Base-by-base conservation (phyloP, 1,140 invertebrate genomes). In the Drosophila albomicans region DNA sequence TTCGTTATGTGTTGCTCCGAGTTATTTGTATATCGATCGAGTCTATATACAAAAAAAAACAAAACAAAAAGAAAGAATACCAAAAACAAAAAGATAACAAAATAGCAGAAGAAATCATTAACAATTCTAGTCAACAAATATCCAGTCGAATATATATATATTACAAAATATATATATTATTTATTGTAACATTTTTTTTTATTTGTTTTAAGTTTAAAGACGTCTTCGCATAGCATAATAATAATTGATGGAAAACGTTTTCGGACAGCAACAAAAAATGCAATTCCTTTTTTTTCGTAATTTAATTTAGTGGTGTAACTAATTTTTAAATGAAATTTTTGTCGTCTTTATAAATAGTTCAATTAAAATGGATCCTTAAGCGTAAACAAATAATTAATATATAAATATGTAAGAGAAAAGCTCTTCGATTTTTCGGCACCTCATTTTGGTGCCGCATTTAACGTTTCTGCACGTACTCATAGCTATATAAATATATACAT, bases 121-220 rank as follows among this genome's bases (percentile, higher is more conserved):
- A 52, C 41, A 30, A 70, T 63, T 75, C 72, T 75, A 69, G 66
- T 75, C 73, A 52, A 41, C 41, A 72, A 52, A 35, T 66, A 59
- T 38, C 35, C 38, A 56, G 48, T 61, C 63, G 13, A 38, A 56
- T 16, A 45, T 54, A 15, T 16, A 56, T 46, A 72, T 32, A 49
- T 49, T 25, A 3, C 20, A 25, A 28, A 41, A 54, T 20, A 57
- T 68, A 15, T 59, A 69, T 59, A 61, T 56, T 46, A 57, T 25
- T 41, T 57, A 57, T 57, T 20, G 8, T 11, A 52, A 6, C 16
- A 0, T 49, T 52, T 72, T 58, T 57, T 20, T 57, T 13, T 64
- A 41, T 59, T 61, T 58, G 8, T 30, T 28, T 10, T 64, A 4
- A 45, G 38, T 62, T 70, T 1, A 13, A 70, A 56, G 38, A 61